A percentile compares a stretch with the other conserved stretches of the same genome.
Evolutionary conservation across 2,888 invertebrate genomes (phyloP).

Genomic region (Steinernema hermaphroditum): DNA sequence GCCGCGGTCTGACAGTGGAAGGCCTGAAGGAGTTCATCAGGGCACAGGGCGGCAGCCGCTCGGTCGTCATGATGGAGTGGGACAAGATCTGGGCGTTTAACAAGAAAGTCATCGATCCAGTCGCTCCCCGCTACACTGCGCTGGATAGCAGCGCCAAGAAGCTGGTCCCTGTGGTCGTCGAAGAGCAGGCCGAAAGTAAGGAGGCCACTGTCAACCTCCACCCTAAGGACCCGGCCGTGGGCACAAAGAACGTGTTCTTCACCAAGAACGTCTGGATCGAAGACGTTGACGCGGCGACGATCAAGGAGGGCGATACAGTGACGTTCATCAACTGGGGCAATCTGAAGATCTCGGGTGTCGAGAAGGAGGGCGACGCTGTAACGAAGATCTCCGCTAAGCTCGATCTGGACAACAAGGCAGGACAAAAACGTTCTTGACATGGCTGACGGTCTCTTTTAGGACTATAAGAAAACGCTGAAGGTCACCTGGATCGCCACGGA

Average conservation of each 20-base stretch:
- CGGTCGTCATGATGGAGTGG: constrained; percentile 99
- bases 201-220: constrained; percentile 40
- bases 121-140: constrained; percentile 89
- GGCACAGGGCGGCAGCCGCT: constrained; percentile 91
- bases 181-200: neutral
- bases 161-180: neutral
- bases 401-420: constrained; percentile 79
- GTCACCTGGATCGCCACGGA: constrained; percentile 80
- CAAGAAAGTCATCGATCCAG: constrained; percentile 95
- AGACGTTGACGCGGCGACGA: constrained; percentile 79
- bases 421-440: no score
- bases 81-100: constrained; percentile 99
- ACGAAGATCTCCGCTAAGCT: constrained; percentile 76
- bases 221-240: constrained; percentile 75
- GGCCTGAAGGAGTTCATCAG: constrained; percentile 93
- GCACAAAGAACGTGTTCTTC: constrained; percentile 77
- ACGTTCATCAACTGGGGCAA: constrained; percentile 99
- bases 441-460: constrained; percentile 65
- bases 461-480: constrained; percentile 94
- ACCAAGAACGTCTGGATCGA: constrained; percentile 82
- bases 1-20: constrained; percentile 95
- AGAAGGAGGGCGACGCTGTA: constrained; percentile 68
- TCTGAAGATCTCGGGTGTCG: constrained; percentile 78
- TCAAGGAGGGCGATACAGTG: constrained; percentile 86
- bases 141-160: constrained; percentile 63